Conservation (phyloP, 2,888 invertebrate genomes). For the Pecten maximus region DNA sequence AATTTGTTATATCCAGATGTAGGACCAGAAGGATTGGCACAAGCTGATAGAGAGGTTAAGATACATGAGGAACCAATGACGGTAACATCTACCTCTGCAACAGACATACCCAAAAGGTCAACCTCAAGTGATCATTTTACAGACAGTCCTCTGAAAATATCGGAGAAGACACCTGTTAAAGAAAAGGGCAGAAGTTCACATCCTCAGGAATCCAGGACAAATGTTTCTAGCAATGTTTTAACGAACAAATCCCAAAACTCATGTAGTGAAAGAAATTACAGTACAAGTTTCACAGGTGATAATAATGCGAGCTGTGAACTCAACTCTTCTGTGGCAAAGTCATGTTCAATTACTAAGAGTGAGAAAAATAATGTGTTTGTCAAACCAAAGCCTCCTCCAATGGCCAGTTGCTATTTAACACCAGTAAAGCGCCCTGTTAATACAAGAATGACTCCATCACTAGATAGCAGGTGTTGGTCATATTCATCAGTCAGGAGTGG, state of each 20-base stretch:
- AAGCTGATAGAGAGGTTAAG: not conserved
- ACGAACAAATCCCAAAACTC: too few relatives aligned
- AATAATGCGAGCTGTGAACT: not conserved
- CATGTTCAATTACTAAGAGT: not conserved
- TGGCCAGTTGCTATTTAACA: not conserved
- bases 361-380: not conserved
- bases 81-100: not conserved
- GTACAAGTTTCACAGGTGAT: not conserved
- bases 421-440: not conserved
- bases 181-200: not conserved
- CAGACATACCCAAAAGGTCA: not conserved
- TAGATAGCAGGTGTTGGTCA: not conserved
- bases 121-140: not conserved
- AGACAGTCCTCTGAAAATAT: not conserved
- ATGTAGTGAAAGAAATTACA: not conserved
- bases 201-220: not conserved
- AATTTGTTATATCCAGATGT: not conserved
- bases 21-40: not conserved
- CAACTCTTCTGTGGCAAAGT: not conserved
- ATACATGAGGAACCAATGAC: not conserved
- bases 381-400: not conserved
- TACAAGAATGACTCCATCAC: constrained; percentile 7
- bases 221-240: not conserved
- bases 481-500: not conserved
- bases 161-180: not conserved